Base-by-base conservation (phyloP, 2,113 vertebrate species). In the Cepphus grylle region DNA sequence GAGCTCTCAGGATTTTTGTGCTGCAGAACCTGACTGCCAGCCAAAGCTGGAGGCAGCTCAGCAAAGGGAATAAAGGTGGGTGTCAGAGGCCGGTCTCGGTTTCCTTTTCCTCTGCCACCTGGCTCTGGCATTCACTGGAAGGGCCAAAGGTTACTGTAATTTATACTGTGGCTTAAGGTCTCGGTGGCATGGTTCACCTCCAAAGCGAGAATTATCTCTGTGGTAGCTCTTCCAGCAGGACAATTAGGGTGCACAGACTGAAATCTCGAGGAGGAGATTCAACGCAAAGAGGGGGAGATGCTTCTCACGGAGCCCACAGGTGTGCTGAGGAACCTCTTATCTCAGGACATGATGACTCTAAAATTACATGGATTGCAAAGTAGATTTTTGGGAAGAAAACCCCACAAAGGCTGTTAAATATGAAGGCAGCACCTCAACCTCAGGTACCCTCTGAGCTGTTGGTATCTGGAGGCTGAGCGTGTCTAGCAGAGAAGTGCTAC, bases 11-110 rank as follows among this genome's bases (percentile, higher is more conserved):
- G 87, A 85, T 72, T 92, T 94, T 87, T 84, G 83, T 91, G 61
- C 91, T 76, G 86, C 81, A 88, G 78, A 87, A 73, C 62, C 82
- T 96, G 90, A 90, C 71, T 82, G 58, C 42, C 90, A 94, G 94
- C 94, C 92, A 89, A 91, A 81, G 73, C 89, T 91, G 94, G 58
- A 95, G 74, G 52, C 1, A 0, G 53, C 43, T 85, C 74, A 65
- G 81, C 74, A 62, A 80, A 86, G 66, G 74, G 49, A 92, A 73
- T 82, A 93, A 79, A 85, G 84, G 91, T 93, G 56, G 43, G 47
- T 90, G 78, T 82, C 62, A 82, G 79, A 56, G 42, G 70, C 5
- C 11, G 59, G 63, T 83, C 73, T 93, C 42, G 50, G 42, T 90
- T 96, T 82, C 79, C n/a, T 86, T 74, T 90, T 78, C n/a, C 76